Percentiles rank a stretch among this genome's conserved stretches.
These are phyloP conservation scores for Spinibarbus caldwelli DNA, from an alignment of 2,797 vertebrate species.

Conservation along the genomic window DNA sequence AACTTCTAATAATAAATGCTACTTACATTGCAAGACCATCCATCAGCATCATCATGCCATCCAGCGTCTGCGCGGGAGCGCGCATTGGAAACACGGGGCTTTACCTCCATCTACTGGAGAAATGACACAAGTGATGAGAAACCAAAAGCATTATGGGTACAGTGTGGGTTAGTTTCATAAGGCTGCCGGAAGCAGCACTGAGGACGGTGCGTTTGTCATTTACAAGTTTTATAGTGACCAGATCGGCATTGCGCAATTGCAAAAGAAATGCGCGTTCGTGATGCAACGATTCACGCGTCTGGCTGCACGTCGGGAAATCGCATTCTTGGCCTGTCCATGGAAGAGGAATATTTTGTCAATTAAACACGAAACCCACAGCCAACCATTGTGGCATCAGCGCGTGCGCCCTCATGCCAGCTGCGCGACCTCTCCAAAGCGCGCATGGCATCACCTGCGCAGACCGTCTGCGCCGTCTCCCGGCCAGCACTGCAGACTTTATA, in stretches of 20 bases:
- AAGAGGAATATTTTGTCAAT: conserved; percentile 27
- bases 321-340: conserved; percentile 42
- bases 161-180: conserved; percentile 68
- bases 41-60: neutral
- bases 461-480: conserved; percentile 42
- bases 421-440: neutral
- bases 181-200: conserved; percentile 22
- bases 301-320: conserved; percentile 49
- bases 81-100: conserved; percentile 45
- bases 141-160: conserved; percentile 70
- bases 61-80: neutral
- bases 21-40: conserved; percentile 16
- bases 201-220: neutral
- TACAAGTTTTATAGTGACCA: neutral
- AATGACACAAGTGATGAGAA: conserved; percentile 17
- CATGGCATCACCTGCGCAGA: conserved; percentile 34
- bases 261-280: neutral
- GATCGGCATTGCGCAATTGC: neutral
- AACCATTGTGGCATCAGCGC: conserved; percentile 6
- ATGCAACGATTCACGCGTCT: conserved; percentile 67
- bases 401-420: neutral
- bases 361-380: neutral
- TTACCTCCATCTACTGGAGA: conserved; percentile 75
- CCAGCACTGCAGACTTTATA: conserved; percentile 58
- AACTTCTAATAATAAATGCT: neutral